A percentile compares a stretch with the other conserved stretches of the same genome.
These are phyloP conservation scores for Heterodera filipjevi DNA, from an alignment of 2,888 invertebrate species.

Conservation along the genomic window DNA sequence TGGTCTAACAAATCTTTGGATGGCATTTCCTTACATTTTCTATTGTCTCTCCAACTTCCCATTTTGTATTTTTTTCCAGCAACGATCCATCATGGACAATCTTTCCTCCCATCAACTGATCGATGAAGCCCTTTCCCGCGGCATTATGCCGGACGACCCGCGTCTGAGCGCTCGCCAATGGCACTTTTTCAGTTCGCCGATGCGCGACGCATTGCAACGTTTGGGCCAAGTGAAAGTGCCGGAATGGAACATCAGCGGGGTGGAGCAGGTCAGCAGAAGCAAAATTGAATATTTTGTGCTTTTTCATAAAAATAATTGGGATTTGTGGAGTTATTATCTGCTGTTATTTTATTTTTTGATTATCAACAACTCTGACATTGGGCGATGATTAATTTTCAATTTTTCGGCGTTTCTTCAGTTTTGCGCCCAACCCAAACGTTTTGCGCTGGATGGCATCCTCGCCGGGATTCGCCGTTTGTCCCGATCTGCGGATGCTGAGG, in stretches of 20 bases:
- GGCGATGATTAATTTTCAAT: too few species aligned
- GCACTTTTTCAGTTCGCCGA: conserved; percentile 16
- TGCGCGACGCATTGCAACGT: conserved; percentile 26
- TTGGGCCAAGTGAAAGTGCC: conserved; percentile 29
- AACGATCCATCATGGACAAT: not conserved
- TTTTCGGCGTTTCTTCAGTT: conserved; percentile 23
- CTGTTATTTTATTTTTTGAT: too few species aligned
- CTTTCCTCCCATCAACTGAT: conserved; percentile 5
- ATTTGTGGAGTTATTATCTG: too few species aligned
- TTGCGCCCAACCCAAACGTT: conserved; percentile 17
- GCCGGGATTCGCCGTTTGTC: conserved; percentile 25
- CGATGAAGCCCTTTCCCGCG: conserved; percentile 9
- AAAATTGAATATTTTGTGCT: too few species aligned
- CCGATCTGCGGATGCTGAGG: conserved; percentile 14
- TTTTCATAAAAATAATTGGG: too few species aligned
- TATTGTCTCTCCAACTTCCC: not conserved
- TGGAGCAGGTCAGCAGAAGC: conserved; percentile 1
- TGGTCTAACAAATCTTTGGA: too few species aligned
- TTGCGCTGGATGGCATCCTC: conserved; percentile 23
- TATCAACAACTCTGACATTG: too few species aligned
- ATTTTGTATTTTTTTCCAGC: not conserved
- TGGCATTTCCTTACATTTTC: too few species aligned
- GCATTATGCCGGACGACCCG: conserved; percentile 1
- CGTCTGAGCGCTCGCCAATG: conserved; percentile 1
- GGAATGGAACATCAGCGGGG: conserved; percentile 15